phyloP scores from a whole-genome alignment of 2,797 vertebrate genomes.

The Heliangelus exortis region DNA sequence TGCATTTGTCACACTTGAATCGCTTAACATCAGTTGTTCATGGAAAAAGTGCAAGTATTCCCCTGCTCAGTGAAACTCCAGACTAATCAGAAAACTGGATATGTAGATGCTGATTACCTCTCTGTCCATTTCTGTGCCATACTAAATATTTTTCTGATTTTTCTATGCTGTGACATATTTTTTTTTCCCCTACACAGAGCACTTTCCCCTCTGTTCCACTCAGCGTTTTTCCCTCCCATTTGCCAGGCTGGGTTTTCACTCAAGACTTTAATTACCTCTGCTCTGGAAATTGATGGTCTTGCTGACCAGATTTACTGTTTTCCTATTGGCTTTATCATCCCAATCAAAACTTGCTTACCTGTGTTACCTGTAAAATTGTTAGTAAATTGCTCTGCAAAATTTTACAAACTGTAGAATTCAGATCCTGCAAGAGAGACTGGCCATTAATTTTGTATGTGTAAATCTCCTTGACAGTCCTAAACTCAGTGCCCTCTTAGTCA shows the following conservation, averaged over 20 bases:
- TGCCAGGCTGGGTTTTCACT: neutral
- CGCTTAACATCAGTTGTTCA: neutral
- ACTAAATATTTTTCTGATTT: neutral
- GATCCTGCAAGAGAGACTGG: neutral
- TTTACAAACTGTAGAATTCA: neutral
- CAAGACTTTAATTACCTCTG: neutral
- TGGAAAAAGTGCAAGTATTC: neutral
- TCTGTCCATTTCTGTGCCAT: neutral
- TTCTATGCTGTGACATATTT: neutral
- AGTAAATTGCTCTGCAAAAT: neutral
- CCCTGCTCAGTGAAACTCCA: neutral
- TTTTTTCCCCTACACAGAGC: accelerated
- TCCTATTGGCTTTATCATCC: neutral
- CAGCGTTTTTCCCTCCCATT: neutral
- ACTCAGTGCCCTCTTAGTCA: accelerated
- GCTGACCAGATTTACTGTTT: neutral
- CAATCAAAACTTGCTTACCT: neutral
- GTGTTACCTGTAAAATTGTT: neutral
- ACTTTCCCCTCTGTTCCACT: neutral
- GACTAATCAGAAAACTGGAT: neutral
- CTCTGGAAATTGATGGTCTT: neutral
- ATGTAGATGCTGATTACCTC: neutral
- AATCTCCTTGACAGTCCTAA: neutral
- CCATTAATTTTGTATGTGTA: neutral
- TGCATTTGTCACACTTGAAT: neutral